Conservation (phyloP, 2,888 invertebrate species). For the Epistrophe eligans region DNA sequence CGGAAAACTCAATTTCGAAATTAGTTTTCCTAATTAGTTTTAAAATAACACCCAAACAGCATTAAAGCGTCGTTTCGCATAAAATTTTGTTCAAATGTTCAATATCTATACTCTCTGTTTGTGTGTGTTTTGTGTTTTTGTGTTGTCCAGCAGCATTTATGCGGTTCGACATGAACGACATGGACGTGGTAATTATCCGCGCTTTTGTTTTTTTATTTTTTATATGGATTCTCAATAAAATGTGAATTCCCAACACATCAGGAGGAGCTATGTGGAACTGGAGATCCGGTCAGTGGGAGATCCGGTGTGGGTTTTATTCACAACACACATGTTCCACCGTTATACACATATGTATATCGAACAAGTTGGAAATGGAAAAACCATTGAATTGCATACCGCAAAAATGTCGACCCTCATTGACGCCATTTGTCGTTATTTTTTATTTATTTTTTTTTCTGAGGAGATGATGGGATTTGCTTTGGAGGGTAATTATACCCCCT, state of each 20-base stretch:
- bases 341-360: not conserved
- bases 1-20: slow-evolving; percentile 76
- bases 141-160: slow-evolving; percentile 57
- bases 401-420: slow-evolving; percentile 60
- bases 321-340: slow-evolving; percentile 28
- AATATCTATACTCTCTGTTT: not conserved
- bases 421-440: slow-evolving; percentile 30
- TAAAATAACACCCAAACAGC: slow-evolving; percentile 76
- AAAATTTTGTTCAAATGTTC: slow-evolving; percentile 54
- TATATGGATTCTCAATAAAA: slow-evolving; percentile 75
- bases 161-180: slow-evolving; percentile 71
- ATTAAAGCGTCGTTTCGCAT: slow-evolving; percentile 70
- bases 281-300: not conserved
- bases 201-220: slow-evolving; percentile 61
- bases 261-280: not conserved
- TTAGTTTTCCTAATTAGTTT: slow-evolving; percentile 76
- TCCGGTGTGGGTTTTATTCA: slow-evolving; percentile 6
- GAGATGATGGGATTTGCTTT: not conserved
- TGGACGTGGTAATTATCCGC: slow-evolving; percentile 74
- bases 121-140: not conserved
- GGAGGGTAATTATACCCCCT: not conserved
- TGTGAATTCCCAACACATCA: slow-evolving; percentile 39
- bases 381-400: slow-evolving; percentile 68
- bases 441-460: not conserved
- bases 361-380: slow-evolving; percentile 62